These are phyloP conservation scores for Entomobrya multifasciata DNA, from an alignment of 2,888 invertebrate genomes.

Conservation along the genomic window DNA sequence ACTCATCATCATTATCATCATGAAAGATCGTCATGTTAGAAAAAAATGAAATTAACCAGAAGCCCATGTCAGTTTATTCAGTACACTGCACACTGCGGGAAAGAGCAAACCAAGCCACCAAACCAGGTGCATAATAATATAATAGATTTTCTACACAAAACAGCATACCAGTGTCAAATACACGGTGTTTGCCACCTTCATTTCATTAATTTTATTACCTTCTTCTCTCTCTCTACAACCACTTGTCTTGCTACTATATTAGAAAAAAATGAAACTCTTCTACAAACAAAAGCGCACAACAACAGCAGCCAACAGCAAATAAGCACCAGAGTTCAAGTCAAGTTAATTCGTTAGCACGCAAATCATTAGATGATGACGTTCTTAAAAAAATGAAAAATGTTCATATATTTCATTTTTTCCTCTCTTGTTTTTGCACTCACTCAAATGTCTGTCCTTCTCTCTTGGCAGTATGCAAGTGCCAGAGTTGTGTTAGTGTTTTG, in stretches of 20 bases:
- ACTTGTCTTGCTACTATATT: not conserved
- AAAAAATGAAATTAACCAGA: conserved; percentile 64
- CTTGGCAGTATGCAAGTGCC: not conserved
- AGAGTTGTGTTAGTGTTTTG: no score
- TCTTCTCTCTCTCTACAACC: conserved; percentile 4
- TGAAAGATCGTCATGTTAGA: conserved; percentile 67
- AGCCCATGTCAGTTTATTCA: no score
- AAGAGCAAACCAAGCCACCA: conserved; percentile 1
- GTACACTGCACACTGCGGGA: no score
- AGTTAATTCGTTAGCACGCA: conserved; percentile 69
- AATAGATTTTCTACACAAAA: not conserved
- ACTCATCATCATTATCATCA: conserved; percentile 67
- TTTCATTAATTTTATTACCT: conserved; percentile 72
- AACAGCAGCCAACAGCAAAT: conserved; percentile 12
- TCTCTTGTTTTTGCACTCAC: not conserved
- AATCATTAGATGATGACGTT: conserved; percentile 57
- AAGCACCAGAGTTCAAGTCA: conserved; percentile 32
- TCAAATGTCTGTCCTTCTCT: not conserved
- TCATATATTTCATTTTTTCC: not conserved
- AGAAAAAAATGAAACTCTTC: not conserved
- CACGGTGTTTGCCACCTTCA: conserved; percentile 62
- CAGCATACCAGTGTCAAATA: conserved; percentile 61
- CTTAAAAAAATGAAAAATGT: conserved; percentile 44
- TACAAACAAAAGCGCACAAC: not conserved
- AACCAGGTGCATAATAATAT: conserved; percentile 48